A percentile compares a stretch with the other conserved stretches of the same genome.
phyloP scores from a whole-genome alignment of 2,113 vertebrate species.

The Oreochromis spilurus region DNA sequence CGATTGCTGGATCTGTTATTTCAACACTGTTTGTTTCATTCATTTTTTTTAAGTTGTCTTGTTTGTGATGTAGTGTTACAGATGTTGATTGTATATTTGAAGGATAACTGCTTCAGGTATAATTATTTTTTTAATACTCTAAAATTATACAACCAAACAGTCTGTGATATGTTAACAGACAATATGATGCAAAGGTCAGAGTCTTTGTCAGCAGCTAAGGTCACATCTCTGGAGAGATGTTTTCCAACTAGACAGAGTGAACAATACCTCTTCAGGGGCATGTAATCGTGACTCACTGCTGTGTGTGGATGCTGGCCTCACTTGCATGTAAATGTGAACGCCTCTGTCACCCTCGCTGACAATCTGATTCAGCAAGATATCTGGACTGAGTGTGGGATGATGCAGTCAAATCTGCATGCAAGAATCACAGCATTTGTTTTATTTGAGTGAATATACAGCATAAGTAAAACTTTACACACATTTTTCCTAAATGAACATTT shows the following conservation, averaged over 20 bases:
- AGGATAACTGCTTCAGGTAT: background rate
- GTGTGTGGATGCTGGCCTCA: conserved; percentile 9
- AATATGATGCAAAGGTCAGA: conserved; percentile 56
- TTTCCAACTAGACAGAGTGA: conserved; percentile 51
- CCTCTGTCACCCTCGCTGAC: conserved; percentile 34
- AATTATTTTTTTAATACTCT: background rate
- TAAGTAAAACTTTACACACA: background rate
- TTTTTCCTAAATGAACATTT: background rate
- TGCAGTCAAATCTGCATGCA: background rate
- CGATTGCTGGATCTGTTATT: background rate
- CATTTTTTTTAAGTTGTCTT: background rate
- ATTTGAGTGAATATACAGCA: background rate
- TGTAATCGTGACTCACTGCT: conserved; percentile 52
- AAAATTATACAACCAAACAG: background rate
- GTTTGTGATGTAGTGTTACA: background rate
- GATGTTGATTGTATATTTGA: background rate
- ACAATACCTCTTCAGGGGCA: conserved; percentile 48
- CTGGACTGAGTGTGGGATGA: background rate
- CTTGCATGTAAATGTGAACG: conserved; percentile 54
- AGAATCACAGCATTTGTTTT: background rate
- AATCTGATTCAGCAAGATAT: conserved; percentile 39
- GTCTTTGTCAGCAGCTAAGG: conserved; percentile 54
- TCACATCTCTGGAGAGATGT: conserved; percentile 52
- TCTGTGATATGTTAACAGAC: conserved; percentile 18
- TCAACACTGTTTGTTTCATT: background rate